Conservation (phyloP, 2,113 vertebrate species). For the Vimba vimba region DNA sequence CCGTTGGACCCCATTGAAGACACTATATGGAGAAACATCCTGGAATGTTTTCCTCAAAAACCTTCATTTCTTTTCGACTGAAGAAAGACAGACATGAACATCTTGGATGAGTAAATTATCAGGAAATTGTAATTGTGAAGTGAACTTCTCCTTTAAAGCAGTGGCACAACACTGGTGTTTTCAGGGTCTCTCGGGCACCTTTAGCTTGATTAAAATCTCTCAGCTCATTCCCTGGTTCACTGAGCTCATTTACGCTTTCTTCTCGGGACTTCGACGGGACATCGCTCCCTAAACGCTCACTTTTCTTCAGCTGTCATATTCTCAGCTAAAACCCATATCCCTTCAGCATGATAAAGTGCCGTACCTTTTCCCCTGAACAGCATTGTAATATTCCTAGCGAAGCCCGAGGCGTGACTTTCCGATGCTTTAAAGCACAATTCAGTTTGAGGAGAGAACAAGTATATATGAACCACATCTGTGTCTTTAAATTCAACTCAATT, state of each 20-base stretch:
- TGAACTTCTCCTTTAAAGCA: too few species aligned
- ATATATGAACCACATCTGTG: background rate
- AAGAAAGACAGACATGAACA: too few species aligned
- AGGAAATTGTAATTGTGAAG: too few species aligned
- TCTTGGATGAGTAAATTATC: too few species aligned
- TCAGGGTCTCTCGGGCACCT: slow-evolving; percentile 10
- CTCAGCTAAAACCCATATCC: slow-evolving; percentile 46
- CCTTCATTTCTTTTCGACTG: too few species aligned
- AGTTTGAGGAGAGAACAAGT: background rate
- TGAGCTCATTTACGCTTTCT: slow-evolving; percentile 51
- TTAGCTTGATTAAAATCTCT: slow-evolving; percentile 55
- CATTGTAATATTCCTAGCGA: slow-evolving; percentile 47
- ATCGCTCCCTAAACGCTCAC: slow-evolving; percentile 40
- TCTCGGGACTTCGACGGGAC: slow-evolving; percentile 41
- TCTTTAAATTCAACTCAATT: background rate
- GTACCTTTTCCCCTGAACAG: slow-evolving; percentile 50
- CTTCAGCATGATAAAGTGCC: slow-evolving; percentile 46
- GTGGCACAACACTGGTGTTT: too few species aligned
- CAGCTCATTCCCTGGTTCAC: slow-evolving; percentile 48
- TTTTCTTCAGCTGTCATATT: slow-evolving; percentile 46
- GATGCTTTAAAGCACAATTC: slow-evolving; percentile 20
- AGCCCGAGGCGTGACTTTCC: slow-evolving; percentile 43
- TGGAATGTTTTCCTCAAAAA: too few species aligned
- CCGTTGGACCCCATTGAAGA: too few species aligned
- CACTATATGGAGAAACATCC: too few species aligned